Evolutionary conservation across 2,888 invertebrate genomes (phyloP), one percentile per base, ranked within the genome.

Genomic region (Drosophila paranaensis): DNA sequence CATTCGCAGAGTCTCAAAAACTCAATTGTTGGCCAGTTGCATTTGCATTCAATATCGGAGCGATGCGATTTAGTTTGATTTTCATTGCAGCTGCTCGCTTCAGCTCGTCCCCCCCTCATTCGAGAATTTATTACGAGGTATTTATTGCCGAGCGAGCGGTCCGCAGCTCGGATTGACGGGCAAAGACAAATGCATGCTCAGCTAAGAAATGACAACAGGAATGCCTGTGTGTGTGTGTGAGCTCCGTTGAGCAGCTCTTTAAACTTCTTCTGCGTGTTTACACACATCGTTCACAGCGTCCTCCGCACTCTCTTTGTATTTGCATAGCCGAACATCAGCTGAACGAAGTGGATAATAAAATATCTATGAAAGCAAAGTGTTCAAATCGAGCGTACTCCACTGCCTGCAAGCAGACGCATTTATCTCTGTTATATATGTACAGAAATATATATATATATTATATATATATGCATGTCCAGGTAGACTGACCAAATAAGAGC

Each of bases 351-450:
- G 39, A 16, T 48, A 43, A 43, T 45, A 55, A 57, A 65, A 53
- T 46, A 25, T 50, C 16, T 33, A 40, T 20, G 51, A 65, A 11
- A 35, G n/a, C 14, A 33, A 42, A 60, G 51, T 56, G 50, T 33
- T 45, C 20, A 13, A 48, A 16, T 54, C 67, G 33, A 66, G 42
- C 6, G 53, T 42, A n/a, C 42, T 60, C 50, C 16, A 50, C 33
- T 33, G 16, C 50, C 33, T 11, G 48, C 30, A 48, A 33, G 48
- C 30, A 48, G 16, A 33, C 11, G 48, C 48, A 48, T 48, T 33
- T 11, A 30, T 48, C 1, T 30, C 20, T 20, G 2, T 27, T 27
- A 27, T 4, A 27, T 27, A 27, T 27, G 3, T 27, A 27, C 6
- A 27, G 2, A 27, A 27, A 27, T 27, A 27, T 16, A 33, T n/a